Evolutionary conservation across 2,797 vertebrate species (phyloP).

Genomic region (Phrynocephalus vlangalii): DNA sequence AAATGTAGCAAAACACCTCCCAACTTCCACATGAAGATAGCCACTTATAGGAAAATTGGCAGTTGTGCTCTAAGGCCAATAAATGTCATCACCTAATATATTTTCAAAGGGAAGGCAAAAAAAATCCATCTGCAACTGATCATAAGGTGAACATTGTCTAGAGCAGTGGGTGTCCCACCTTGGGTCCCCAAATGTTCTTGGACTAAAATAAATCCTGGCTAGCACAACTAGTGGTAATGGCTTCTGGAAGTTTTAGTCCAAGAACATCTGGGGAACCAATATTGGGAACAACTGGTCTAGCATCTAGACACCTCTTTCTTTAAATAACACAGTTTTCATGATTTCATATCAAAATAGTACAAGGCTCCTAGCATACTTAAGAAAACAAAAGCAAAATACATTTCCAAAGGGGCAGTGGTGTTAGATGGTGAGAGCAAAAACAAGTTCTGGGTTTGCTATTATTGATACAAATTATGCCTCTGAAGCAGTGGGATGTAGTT

Average conservation of each 20-base stretch:
- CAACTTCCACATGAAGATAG: background rate
- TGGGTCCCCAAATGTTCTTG: no score
- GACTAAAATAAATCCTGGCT: no score
- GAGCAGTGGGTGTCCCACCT: no score
- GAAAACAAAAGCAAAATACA: background rate
- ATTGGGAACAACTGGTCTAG: no score
- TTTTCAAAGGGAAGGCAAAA: background rate
- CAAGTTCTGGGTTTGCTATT: no score
- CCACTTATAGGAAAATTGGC: background rate
- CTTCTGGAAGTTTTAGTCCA: no score
- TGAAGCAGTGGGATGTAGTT: no score
- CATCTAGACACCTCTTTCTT: background rate
- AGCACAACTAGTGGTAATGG: no score
- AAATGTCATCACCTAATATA: background rate
- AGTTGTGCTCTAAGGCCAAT: background rate
- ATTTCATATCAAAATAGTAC: background rate
- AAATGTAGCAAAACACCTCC: background rate
- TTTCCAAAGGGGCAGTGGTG: background rate
- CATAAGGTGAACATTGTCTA: background rate
- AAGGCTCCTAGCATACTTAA: background rate
- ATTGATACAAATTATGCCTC: no score
- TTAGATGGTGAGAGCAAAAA: no score
- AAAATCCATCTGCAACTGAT: background rate
- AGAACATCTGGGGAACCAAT: no score
- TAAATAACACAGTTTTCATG: no score